Evolutionary conservation across 1,140 invertebrate species (phyloP).

Genomic region (Periplaneta americana): DNA sequence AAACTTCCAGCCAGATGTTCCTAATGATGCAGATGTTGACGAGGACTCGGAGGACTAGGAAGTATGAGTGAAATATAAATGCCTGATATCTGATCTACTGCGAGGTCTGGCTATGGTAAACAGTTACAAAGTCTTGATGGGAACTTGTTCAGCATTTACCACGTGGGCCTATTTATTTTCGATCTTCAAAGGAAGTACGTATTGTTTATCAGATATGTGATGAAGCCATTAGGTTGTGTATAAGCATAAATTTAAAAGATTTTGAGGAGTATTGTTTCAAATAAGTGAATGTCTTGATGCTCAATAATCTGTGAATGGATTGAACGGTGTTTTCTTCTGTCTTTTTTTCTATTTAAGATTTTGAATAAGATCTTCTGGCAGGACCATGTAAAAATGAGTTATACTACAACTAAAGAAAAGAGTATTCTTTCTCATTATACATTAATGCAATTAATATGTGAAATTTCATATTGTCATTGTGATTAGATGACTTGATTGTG

Average conservation of each 20-base stretch:
- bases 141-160: background rate
- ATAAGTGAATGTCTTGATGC: background rate
- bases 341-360: background rate
- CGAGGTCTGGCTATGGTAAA: background rate
- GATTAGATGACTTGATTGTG: no score
- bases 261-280: background rate
- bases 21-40: background rate
- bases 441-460: no score
- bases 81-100: background rate
- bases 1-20: conserved; percentile 32
- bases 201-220: background rate
- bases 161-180: background rate
- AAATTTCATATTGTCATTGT: no score
- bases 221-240: background rate
- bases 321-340: no score
- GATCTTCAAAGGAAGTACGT: background rate
- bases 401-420: no score
- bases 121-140: background rate
- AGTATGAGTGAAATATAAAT: background rate
- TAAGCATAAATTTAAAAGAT: background rate
- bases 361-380: background rate
- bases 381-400: background rate
- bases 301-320: background rate
- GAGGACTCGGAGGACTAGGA: background rate
- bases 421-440: no score